Evolutionary conservation across 2,113 vertebrate genomes (phyloP).

Genomic region (Meriones unguiculatus): DNA sequence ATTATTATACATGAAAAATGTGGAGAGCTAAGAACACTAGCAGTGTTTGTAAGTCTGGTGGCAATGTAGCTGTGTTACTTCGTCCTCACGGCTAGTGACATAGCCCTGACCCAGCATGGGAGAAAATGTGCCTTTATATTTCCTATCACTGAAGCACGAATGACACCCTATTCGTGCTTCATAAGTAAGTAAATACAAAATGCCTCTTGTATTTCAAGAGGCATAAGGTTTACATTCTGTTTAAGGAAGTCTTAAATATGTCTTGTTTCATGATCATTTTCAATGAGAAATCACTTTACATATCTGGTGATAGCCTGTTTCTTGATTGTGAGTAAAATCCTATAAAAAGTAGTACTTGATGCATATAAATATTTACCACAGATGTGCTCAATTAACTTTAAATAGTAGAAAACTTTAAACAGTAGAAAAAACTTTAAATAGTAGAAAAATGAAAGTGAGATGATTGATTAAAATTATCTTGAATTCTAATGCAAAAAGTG

Average conservation of each 20-base stretch:
- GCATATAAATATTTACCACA: not conserved
- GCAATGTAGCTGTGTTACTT: not conserved
- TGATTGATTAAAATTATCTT: not conserved
- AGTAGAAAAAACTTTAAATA: not conserved
- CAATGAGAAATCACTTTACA: not conserved
- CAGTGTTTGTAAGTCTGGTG: not conserved
- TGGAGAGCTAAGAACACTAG: not conserved
- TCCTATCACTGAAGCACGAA: not conserved
- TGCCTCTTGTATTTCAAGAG: constrained; percentile 20
- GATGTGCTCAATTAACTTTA: not conserved
- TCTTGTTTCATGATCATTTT: not conserved
- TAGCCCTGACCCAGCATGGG: not conserved
- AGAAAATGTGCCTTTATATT: not conserved
- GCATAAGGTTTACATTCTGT: not conserved
- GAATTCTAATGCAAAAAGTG: not conserved
- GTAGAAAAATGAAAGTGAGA: not conserved
- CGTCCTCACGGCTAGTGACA: not conserved
- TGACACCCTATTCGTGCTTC: too few species aligned
- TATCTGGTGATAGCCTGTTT: not conserved
- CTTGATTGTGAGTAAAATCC: not conserved
- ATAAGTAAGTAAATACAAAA: too few species aligned
- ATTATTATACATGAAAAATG: not conserved
- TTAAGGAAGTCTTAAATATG: not conserved
- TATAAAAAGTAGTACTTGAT: not conserved
- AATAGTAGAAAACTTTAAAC: not conserved